These are phyloP conservation scores for Chelon labrosus DNA, from an alignment of 2,797 vertebrate genomes.

Conservation along the genomic window DNA sequence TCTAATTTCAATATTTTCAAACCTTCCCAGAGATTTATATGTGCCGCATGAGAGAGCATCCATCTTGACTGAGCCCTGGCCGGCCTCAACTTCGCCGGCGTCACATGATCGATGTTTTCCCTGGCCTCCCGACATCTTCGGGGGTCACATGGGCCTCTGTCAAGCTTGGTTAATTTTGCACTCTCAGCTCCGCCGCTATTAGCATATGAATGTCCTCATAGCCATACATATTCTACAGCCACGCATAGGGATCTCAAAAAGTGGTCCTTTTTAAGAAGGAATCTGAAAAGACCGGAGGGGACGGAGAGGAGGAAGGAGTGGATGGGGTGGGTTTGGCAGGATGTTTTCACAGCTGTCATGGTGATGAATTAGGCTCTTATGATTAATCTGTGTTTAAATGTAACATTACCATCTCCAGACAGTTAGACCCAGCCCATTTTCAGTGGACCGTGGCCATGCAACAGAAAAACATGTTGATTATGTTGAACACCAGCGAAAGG, in stretches of 20 bases:
- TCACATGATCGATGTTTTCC: constrained; percentile 83
- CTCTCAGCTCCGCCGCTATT: constrained; percentile 75
- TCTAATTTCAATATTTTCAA: constrained; percentile 83
- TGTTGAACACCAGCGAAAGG: constrained; percentile 43
- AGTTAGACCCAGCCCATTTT: constrained; percentile 68
- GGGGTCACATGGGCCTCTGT: constrained; percentile 80
- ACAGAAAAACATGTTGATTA: constrained; percentile 76
- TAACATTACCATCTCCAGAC: constrained; percentile 79
- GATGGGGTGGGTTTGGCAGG: constrained; percentile 71
- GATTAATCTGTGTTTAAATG: constrained; percentile 84
- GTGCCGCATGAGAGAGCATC: constrained; percentile 69
- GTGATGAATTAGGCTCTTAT: constrained; percentile 82
- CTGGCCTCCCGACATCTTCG: constrained; percentile 71
- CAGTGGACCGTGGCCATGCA: constrained; percentile 62
- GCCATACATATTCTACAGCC: constrained; percentile 75
- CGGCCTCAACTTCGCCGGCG: constrained; percentile 53
- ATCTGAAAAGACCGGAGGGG: constrained; percentile 78
- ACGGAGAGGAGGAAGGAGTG: constrained; percentile 76
- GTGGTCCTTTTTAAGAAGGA: constrained; percentile 56
- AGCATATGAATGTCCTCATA: constrained; percentile 82
- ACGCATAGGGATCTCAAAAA: constrained; percentile 73
- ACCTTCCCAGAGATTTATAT: constrained; percentile 77
- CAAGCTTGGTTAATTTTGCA: constrained; percentile 83
- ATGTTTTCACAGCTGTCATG: constrained; percentile 83
- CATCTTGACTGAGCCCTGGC: constrained; percentile 69